phyloP scores from a whole-genome alignment of 2,888 invertebrate species.

The Rotaria sp. region DNA sequence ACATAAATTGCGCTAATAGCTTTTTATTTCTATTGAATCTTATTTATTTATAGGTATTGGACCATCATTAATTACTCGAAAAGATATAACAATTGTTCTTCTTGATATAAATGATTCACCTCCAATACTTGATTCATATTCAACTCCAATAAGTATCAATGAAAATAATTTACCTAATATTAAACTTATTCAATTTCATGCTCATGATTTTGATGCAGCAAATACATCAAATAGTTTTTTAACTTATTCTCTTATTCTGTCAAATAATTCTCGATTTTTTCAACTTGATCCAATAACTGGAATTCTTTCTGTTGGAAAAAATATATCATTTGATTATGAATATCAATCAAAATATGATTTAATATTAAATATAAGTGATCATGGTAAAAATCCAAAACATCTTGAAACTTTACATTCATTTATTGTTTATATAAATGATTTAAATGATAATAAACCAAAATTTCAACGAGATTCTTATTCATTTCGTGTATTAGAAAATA shows the following conservation, averaged over 20 bases:
- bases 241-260: background rate
- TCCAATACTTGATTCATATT: background rate
- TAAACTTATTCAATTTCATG: conserved; percentile 8
- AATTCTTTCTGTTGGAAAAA: background rate
- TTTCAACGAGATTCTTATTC: conserved; percentile 42
- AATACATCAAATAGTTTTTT: background rate
- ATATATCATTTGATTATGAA: conserved; percentile 17
- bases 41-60: background rate
- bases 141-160: background rate
- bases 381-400: background rate
- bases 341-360: background rate
- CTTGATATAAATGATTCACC: background rate
- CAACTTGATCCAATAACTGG: background rate
- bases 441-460: conserved; percentile 43
- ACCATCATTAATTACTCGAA: conserved; percentile 6
- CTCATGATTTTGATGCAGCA: background rate
- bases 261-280: background rate
- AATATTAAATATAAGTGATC: background rate
- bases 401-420: conserved; percentile 26
- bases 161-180: background rate
- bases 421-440: conserved; percentile 42
- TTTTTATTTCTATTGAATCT: too few species aligned
- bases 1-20: too few species aligned
- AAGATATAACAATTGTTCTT: background rate
- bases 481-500: conserved; percentile 42